Conservation (phyloP, 2,113 vertebrate species). For the Chloroceryle aenea region DNA sequence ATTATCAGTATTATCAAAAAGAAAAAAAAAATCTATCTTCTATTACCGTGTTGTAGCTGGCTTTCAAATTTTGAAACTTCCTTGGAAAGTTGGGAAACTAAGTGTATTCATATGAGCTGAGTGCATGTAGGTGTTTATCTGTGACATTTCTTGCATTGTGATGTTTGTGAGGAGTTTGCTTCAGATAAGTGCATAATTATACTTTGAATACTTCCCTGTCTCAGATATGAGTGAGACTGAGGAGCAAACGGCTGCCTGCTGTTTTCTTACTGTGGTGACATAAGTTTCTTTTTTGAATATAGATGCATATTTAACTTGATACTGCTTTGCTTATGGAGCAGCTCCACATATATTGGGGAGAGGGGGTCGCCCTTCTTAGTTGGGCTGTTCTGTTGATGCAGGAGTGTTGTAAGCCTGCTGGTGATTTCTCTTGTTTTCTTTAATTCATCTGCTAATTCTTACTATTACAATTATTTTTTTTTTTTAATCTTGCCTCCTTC, state of each 20-base stretch:
- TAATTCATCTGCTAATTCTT: not conserved
- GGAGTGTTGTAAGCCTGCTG: not conserved
- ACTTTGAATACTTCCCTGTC: not conserved
- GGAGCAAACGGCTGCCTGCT: accelerated
- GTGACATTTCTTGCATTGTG: not conserved
- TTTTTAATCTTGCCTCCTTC: not conserved
- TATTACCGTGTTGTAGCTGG: not conserved
- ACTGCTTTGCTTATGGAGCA: not conserved
- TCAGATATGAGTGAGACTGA: not conserved
- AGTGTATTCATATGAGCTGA: accelerated
- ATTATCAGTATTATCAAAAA: not conserved
- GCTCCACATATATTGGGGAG: not conserved
- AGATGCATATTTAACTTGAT: not conserved
- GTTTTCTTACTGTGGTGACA: not conserved
- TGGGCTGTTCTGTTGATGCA: not conserved
- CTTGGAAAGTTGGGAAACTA: not conserved
- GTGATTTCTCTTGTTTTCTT: not conserved
- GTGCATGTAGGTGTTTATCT: not conserved
- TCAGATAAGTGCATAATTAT: not conserved
- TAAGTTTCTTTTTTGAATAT: too few relatives aligned
- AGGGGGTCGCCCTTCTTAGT: not conserved
- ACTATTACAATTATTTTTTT: too few relatives aligned
- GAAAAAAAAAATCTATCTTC: not conserved
- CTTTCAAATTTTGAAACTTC: not conserved
- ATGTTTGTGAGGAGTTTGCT: not conserved